A percentile compares a stretch with the other conserved stretches of the same genome.
Conservation (phyloP, 2,113 vertebrate genomes). For the Laticauda colubrina region DNA sequence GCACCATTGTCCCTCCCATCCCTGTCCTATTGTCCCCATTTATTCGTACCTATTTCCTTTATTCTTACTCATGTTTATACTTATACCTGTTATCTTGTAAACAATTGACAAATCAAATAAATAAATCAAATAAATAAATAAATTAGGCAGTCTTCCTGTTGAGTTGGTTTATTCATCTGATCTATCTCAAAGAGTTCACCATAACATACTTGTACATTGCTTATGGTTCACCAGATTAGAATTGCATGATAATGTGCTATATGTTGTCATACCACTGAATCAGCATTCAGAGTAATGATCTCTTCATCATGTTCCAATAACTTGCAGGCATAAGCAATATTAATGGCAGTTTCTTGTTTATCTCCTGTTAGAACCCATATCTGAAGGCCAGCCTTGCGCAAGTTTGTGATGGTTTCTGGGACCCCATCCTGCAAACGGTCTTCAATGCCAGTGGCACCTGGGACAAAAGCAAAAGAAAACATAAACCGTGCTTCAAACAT, state of each 20-base stretch:
- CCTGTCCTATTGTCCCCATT: too few species aligned
- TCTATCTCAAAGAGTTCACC: not conserved
- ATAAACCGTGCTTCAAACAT: not conserved
- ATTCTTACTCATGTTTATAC: too few species aligned
- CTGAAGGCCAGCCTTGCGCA: slow-evolving; percentile 90
- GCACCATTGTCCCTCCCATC: too few species aligned
- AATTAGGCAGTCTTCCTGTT: not conserved
- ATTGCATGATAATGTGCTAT: not conserved
- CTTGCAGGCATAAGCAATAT: slow-evolving; percentile 94
- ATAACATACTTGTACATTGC: not conserved
- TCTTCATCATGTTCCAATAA: slow-evolving; percentile 92
- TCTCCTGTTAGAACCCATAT: slow-evolving; percentile 98
- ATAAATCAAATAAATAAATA: not conserved
- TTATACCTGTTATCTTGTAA: too few species aligned
- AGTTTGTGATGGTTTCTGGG: slow-evolving; percentile 86
- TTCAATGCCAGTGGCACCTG: slow-evolving; percentile 94
- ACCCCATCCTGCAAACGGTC: slow-evolving; percentile 95
- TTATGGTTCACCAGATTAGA: not conserved
- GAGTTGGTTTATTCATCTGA: not conserved
- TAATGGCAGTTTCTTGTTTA: slow-evolving; percentile 96
- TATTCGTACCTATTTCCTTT: too few species aligned
- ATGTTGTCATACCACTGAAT: slow-evolving; percentile 78
- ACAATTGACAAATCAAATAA: too few species aligned
- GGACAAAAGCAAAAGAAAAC: not conserved
- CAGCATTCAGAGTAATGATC: slow-evolving; percentile 90